Evolutionary conservation across 2,888 invertebrate genomes (phyloP).

Genomic region (Digitonthophagus gazella): DNA sequence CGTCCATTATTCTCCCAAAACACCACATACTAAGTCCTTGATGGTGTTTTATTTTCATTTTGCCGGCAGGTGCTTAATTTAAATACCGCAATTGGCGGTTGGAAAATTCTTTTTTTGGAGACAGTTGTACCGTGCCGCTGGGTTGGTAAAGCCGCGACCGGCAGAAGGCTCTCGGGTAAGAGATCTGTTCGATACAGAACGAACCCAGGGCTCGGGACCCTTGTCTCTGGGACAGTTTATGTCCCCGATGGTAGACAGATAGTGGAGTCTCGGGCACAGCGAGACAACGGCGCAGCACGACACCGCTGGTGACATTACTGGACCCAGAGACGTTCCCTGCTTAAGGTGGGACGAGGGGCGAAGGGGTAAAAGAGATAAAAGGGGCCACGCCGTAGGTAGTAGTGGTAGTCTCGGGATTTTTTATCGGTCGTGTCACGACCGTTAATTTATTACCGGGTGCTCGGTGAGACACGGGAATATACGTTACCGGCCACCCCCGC

Average conservation of each 20-base stretch:
- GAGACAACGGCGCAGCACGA: constrained; percentile 37
- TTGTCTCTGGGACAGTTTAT: constrained; percentile 35
- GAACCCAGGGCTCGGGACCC: constrained; percentile 16
- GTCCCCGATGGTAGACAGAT: constrained; percentile 40
- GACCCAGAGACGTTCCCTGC: constrained; percentile 28
- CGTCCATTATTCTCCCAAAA: too few relatives aligned
- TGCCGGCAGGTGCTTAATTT: background rate
- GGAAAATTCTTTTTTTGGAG: constrained; percentile 16
- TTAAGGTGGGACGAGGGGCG: constrained; percentile 15
- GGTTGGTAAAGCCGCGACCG: background rate
- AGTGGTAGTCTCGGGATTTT: constrained; percentile 17
- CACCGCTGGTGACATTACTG: constrained; percentile 38
- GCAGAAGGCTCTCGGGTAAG: background rate
- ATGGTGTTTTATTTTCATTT: background rate
- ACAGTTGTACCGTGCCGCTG: constrained; percentile 11
- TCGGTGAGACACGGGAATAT: background rate
- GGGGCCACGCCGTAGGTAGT: constrained; percentile 11
- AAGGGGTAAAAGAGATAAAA: constrained; percentile 7
- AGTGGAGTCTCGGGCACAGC: constrained; percentile 29
- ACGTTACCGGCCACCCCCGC: background rate
- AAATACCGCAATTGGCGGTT: constrained; percentile 1
- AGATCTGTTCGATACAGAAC: constrained; percentile 9
- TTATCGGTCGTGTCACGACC: constrained; percentile 20
- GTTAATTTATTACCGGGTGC: constrained; percentile 18
- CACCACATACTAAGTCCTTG: background rate